These are phyloP conservation scores for Drosophila willistoni DNA, from an alignment of 1,140 invertebrate genomes.

Conservation along the genomic window DNA sequence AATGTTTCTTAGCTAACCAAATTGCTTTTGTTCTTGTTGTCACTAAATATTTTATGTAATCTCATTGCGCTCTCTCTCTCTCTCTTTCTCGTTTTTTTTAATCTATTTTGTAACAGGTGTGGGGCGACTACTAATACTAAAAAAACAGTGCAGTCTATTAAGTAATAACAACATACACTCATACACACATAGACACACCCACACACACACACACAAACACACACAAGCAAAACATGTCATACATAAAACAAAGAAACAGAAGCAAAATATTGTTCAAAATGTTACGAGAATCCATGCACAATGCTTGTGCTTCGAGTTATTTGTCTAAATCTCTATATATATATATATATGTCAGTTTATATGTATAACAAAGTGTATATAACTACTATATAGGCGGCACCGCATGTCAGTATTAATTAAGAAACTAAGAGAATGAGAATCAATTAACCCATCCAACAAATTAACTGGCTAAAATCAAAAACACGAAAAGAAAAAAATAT, in stretches of 20 bases:
- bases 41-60: constrained; percentile 64
- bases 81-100: constrained; percentile 48
- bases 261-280: constrained; percentile 48
- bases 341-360: constrained; percentile 40
- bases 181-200: constrained; percentile 37
- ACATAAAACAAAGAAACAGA: constrained; percentile 32
- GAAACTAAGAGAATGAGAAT: constrained; percentile 17
- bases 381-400: constrained; percentile 13
- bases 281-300: constrained; percentile 37
- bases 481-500: no score
- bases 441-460: constrained; percentile 33
- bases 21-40: constrained; percentile 45
- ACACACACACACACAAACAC: constrained; percentile 31
- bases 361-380: constrained; percentile 65
- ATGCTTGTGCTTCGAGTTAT: constrained; percentile 55
- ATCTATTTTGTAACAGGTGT: constrained; percentile 81
- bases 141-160: constrained; percentile 52
- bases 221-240: constrained; percentile 11
- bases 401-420: constrained; percentile 21
- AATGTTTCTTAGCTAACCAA: constrained; percentile 26
- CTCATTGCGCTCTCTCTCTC: constrained; percentile 53
- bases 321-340: constrained; percentile 46
- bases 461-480: constrained; percentile 32
- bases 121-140: constrained; percentile 82
- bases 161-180: constrained; percentile 60